Conservation (phyloP, 1,140 invertebrate species). For the Drosophila mauritiana region DNA sequence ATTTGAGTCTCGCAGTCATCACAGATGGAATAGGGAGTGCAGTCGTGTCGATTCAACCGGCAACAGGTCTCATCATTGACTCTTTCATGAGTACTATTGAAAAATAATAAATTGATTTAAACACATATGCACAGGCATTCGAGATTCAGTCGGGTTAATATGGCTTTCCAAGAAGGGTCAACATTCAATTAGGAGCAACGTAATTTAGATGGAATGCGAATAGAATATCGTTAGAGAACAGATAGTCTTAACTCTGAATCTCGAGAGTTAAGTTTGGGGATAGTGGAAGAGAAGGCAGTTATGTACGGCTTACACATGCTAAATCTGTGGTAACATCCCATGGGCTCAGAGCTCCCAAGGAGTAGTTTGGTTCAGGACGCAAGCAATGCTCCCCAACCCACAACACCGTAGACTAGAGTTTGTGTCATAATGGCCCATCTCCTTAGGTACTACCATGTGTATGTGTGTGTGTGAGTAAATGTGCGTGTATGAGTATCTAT, state of each 20-base stretch:
- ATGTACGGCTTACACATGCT: slow-evolving; percentile 70
- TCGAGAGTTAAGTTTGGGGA: slow-evolving; percentile 53
- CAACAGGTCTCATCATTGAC: slow-evolving; percentile 10
- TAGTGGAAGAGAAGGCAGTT: slow-evolving; percentile 44
- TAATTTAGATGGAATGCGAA: slow-evolving; percentile 9
- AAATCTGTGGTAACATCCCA: slow-evolving; percentile 50
- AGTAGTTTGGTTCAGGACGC: slow-evolving; percentile 34
- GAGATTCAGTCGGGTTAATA: slow-evolving; percentile 17
- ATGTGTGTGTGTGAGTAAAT: slow-evolving; percentile 3
- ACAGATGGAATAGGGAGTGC: slow-evolving; percentile 8
- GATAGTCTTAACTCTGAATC: slow-evolving; percentile 6
- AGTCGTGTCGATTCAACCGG: slow-evolving; percentile 19
- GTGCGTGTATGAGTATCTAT: slow-evolving; percentile 18
- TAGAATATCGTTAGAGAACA: slow-evolving; percentile 3
- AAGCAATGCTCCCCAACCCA: slow-evolving; percentile 29
- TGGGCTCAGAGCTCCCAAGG: slow-evolving; percentile 24
- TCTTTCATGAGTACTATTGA: slow-evolving; percentile 26
- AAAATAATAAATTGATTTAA: slow-evolving; percentile 47
- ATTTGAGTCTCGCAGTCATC: background rate
- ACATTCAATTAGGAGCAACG: slow-evolving; percentile 46
- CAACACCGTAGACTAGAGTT: slow-evolving; percentile 19
- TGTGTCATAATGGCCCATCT: slow-evolving; percentile 8
- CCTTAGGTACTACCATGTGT: slow-evolving; percentile 1
- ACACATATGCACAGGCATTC: slow-evolving; percentile 55
- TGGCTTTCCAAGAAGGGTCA: no score